Evolutionary conservation across 2,888 invertebrate genomes (phyloP).

Genomic region (Hetaerina titia): DNA sequence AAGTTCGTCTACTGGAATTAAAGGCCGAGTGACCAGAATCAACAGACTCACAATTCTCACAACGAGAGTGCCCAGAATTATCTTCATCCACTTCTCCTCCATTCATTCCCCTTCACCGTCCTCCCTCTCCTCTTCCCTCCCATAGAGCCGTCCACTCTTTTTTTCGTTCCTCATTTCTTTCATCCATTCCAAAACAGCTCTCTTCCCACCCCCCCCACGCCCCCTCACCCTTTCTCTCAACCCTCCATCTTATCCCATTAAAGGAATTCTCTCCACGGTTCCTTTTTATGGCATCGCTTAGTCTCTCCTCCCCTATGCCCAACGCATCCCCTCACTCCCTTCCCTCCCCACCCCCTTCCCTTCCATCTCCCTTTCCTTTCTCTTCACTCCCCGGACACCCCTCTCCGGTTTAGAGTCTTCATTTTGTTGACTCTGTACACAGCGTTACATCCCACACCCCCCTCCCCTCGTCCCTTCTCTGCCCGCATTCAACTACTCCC

Average conservation of each 20-base stretch:
- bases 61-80: not conserved
- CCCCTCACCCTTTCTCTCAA: not conserved
- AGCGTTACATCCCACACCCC: not conserved
- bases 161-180: not conserved
- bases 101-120: not conserved
- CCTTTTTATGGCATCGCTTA: not conserved
- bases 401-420: not conserved
- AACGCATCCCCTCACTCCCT: not conserved
- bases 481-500: not conserved
- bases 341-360: not conserved
- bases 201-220: not conserved
- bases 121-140: not conserved
- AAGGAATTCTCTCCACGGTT: not conserved
- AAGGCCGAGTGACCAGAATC: too few relatives aligned
- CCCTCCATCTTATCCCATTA: conserved; percentile 10
- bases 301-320: not conserved
- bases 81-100: not conserved
- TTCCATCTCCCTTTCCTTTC: not conserved
- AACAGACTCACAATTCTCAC: too few relatives aligned
- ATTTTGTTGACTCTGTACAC: not conserved
- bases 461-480: not conserved
- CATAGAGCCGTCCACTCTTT: too few relatives aligned
- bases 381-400: not conserved
- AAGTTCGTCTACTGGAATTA: too few relatives aligned
- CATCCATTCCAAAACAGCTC: not conserved